A percentile compares a stretch with the other conserved stretches of the same genome.
Evolutionary conservation across 2,888 invertebrate species (phyloP).

Genomic region (Falcaria lacertinaria): DNA sequence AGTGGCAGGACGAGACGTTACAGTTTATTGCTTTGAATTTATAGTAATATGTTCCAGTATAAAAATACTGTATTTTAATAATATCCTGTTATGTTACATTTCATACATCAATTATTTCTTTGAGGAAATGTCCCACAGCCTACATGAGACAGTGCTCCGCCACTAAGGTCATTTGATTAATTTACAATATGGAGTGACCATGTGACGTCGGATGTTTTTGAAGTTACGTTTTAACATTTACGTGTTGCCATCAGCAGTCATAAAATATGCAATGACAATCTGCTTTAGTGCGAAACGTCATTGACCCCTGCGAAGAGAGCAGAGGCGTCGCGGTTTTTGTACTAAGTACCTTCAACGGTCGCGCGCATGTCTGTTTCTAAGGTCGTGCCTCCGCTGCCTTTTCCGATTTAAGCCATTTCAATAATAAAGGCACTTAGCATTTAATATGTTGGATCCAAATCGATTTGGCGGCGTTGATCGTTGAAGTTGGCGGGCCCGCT

Average conservation of each 20-base stretch:
- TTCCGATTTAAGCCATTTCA: conserved; percentile 62
- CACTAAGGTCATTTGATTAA: too few species aligned
- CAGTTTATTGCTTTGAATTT: too few species aligned
- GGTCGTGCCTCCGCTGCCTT: conserved; percentile 56
- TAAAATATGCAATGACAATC: conserved; percentile 35
- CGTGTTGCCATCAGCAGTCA: neutral
- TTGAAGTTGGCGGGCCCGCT: conserved; percentile 14
- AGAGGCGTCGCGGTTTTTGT: conserved; percentile 57
- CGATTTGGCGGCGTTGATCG: conserved; percentile 9
- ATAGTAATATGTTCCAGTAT: too few species aligned
- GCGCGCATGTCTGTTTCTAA: conserved; percentile 74
- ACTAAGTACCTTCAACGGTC: conserved; percentile 55
- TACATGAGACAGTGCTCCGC: too few species aligned
- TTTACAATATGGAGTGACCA: too few species aligned
- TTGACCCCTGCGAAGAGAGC: conserved; percentile 62
- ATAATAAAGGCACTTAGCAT: conserved; percentile 54
- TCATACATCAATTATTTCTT: too few species aligned
- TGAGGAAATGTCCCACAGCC: too few species aligned
- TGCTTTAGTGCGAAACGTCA: conserved; percentile 55
- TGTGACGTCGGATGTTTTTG: too few species aligned
- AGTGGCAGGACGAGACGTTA: too few species aligned
- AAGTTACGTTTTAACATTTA: too few species aligned
- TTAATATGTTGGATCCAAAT: conserved; percentile 19
- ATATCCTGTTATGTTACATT: too few species aligned
- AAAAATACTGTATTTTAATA: too few species aligned